phyloP scores from a whole-genome alignment of 2,888 invertebrate species.

The Neoitamus cyanurus region DNA sequence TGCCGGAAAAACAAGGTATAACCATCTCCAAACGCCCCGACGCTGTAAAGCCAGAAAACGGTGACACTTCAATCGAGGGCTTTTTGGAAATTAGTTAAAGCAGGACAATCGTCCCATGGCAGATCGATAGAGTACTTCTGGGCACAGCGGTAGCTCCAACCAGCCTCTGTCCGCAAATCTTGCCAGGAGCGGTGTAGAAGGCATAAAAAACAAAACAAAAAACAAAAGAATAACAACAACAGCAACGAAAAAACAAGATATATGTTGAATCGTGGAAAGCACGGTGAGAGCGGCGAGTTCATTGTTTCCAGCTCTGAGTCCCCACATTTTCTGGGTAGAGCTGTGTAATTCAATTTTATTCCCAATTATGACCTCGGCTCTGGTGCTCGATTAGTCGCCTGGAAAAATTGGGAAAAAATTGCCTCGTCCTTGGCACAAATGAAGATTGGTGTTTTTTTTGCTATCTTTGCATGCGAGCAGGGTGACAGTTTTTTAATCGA shows the following conservation, averaged over 20 bases:
- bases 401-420: neutral
- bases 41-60: neutral
- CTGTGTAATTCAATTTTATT: neutral
- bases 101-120: neutral
- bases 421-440: neutral
- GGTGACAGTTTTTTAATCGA: neutral
- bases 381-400: neutral
- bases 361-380: neutral
- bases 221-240: too few species aligned
- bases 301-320: neutral
- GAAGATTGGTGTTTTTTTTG: neutral
- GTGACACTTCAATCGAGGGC: neutral
- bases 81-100: neutral
- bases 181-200: neutral
- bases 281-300: neutral
- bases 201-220: neutral
- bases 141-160: neutral
- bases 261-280: neutral
- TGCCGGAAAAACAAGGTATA: neutral
- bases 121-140: neutral
- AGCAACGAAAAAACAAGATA: neutral
- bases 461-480: neutral
- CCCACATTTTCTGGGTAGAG: neutral
- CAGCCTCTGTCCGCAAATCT: neutral
- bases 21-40: neutral